Evolutionary conservation across 2,888 invertebrate genomes (phyloP).

Genomic region (Tetrapedia diversipes): DNA sequence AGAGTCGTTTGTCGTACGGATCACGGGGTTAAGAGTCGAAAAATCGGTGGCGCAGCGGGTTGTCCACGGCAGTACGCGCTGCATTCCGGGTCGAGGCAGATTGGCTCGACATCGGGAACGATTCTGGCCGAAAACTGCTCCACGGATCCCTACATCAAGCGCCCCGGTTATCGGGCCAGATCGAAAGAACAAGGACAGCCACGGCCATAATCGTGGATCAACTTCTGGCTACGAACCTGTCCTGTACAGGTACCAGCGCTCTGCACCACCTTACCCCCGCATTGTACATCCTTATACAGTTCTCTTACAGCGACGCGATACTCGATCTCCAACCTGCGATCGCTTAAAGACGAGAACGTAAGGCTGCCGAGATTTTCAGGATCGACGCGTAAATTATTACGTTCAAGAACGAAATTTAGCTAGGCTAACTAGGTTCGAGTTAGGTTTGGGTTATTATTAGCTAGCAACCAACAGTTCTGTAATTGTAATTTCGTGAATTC

Average conservation of each 20-base stretch:
- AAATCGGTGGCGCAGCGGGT: constrained; percentile 68
- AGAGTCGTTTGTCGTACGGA: constrained; percentile 51
- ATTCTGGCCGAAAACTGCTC: constrained; percentile 70
- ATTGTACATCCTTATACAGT: constrained; percentile 36
- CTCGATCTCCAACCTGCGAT: constrained; percentile 20
- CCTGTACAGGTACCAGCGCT: constrained; percentile 63
- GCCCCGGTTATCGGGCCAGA: constrained; percentile 73
- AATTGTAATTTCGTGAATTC: constrained; percentile 34
- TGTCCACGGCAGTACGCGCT: constrained; percentile 54
- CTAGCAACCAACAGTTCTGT: constrained; percentile 16
- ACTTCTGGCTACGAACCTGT: constrained; percentile 71
- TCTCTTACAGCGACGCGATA: constrained; percentile 34
- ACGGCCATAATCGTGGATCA: constrained; percentile 78
- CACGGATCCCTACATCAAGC: constrained; percentile 56
- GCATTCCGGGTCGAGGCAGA: constrained; percentile 58
- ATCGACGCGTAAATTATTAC: neutral
- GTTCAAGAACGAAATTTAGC: constrained; percentile 2
- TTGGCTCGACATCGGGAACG: constrained; percentile 72
- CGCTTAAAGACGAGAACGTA: neutral
- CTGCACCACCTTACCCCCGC: constrained; percentile 60
- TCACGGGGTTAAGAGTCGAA: constrained; percentile 60
- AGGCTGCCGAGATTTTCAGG: neutral
- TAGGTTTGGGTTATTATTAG: too few species aligned
- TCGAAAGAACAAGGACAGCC: constrained; percentile 75
- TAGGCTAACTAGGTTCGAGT: too few species aligned